Percentiles rank a stretch among this genome's conserved stretches.
Evolutionary conservation across 2,797 vertebrate species (phyloP).

Genomic region (Ctenochaetus hawaiiensis): DNA sequence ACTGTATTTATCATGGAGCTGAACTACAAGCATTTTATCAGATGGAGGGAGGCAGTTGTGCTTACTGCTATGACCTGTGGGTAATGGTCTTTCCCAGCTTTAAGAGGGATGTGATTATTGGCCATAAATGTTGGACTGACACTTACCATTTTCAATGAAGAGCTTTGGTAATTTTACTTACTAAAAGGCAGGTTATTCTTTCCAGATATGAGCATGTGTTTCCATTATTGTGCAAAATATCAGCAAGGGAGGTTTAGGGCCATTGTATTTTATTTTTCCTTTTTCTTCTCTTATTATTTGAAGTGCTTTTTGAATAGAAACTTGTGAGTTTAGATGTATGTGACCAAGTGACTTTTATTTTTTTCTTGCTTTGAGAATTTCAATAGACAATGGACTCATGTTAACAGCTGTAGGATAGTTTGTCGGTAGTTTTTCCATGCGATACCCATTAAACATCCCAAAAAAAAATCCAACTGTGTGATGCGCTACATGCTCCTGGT

Average conservation of each 20-base stretch:
- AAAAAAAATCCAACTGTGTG: constrained; percentile 21
- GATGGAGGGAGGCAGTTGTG: constrained; percentile 35
- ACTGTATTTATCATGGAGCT: constrained; percentile 22
- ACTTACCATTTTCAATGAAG: constrained; percentile 19
- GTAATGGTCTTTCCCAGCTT: constrained; percentile 46
- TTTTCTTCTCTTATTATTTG: constrained; percentile 31
- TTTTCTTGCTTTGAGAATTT: constrained; percentile 24
- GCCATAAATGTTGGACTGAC: constrained; percentile 12
- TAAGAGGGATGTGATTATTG: constrained; percentile 22
- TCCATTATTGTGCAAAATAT: constrained; percentile 38
- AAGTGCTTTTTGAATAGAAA: constrained; percentile 56
- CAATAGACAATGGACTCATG: constrained; percentile 43
- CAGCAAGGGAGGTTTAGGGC: constrained; percentile 25
- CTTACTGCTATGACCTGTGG: constrained; percentile 76
- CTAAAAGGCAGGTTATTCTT: constrained; percentile 39
- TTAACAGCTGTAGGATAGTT: constrained; percentile 50
- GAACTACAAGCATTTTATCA: constrained; percentile 18
- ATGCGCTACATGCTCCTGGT: constrained; percentile 31
- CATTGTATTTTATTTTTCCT: constrained; percentile 8
- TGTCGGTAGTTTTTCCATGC: constrained; percentile 51
- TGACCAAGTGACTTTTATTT: constrained; percentile 54
- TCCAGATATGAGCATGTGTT: constrained; percentile 39
- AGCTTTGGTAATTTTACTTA: constrained; percentile 33
- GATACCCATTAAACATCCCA: constrained; percentile 31
- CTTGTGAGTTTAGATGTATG: constrained; percentile 62